A percentile compares a stretch with the other conserved stretches of the same genome.
Conservation (phyloP, 2,113 vertebrate genomes). For the rabbit (Oryctolagus cuniculus) region DNA sequence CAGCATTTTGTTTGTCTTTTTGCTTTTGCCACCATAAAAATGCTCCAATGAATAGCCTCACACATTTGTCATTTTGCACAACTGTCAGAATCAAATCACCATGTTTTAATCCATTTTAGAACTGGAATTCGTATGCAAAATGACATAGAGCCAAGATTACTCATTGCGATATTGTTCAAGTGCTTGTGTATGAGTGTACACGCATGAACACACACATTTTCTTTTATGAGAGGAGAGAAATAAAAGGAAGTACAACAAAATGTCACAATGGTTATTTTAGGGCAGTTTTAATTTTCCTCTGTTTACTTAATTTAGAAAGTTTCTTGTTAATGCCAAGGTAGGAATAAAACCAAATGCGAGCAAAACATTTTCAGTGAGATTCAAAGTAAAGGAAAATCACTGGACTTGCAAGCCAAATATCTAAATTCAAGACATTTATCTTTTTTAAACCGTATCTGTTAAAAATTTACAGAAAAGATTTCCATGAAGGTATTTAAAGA, state of each 20-base stretch:
- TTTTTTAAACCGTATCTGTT: not conserved
- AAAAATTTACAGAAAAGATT: not conserved
- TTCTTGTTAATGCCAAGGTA: slow-evolving; percentile 30
- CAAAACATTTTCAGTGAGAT: slow-evolving; percentile 4
- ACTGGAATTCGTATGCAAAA: slow-evolving; percentile 18
- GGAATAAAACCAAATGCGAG: slow-evolving; percentile 15
- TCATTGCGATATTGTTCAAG: not conserved
- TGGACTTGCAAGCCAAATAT: not conserved
- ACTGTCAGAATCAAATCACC: slow-evolving; percentile 6
- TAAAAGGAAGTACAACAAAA: slow-evolving; percentile 49
- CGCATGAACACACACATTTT: not conserved
- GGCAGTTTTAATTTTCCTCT: slow-evolving; percentile 55
- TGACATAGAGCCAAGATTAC: not conserved
- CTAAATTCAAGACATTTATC: slow-evolving; percentile 37
- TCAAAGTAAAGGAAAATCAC: slow-evolving; percentile 55
- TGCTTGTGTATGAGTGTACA: not conserved
- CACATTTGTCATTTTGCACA: not conserved
- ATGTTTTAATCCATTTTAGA: slow-evolving; percentile 33
- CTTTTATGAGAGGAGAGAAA: not conserved
- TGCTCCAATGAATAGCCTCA: not conserved
- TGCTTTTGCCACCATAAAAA: not conserved
- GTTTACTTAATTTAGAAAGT: slow-evolving; percentile 13
- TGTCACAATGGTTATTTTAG: slow-evolving; percentile 31
- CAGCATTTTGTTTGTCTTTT: not conserved
- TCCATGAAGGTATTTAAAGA: not conserved